A percentile compares a stretch with the other conserved stretches of the same genome.
These are phyloP conservation scores for Brachypteracias leptosomus DNA, from an alignment of 2,113 vertebrate genomes.

Conservation along the genomic window DNA sequence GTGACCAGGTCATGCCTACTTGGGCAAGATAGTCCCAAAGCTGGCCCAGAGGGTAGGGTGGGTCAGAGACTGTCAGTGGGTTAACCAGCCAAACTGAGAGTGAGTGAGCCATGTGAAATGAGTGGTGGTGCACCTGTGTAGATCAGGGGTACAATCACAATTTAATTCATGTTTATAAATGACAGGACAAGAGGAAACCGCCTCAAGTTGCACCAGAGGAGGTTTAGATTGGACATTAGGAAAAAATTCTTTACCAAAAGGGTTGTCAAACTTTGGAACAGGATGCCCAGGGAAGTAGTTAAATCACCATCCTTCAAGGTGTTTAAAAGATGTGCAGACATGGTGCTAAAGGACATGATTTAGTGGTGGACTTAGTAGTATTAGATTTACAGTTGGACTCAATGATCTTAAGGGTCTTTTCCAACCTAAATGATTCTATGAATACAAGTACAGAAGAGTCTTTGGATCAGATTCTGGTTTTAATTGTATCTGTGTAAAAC, in stretches of 20 bases:
- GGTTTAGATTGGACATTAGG: not conserved
- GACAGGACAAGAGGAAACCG: not conserved
- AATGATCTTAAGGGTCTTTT: not conserved
- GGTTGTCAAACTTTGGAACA: not conserved
- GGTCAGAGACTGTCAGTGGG: not conserved
- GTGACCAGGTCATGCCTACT: not conserved
- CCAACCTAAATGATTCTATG: not conserved
- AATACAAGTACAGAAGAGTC: not conserved
- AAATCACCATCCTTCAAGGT: not conserved
- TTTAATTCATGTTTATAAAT: not conserved
- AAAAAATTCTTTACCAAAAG: not conserved
- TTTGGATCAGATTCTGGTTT: not conserved
- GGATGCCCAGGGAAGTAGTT: not conserved
- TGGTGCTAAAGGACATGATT: not conserved
- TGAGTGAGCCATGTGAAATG: not conserved
- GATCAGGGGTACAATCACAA: not conserved
- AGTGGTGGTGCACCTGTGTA: not conserved
- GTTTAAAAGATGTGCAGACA: not conserved
- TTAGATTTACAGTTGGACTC: not conserved
- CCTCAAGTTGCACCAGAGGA: not conserved
- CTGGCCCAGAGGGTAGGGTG: not conserved
- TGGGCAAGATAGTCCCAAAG: not conserved
- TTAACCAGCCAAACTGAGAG: not conserved
- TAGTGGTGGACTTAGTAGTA: not conserved
- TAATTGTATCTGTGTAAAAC: not conserved